Evolutionary conservation across 2,113 vertebrate genomes (phyloP).

Genomic region (Arizona elegans): DNA sequence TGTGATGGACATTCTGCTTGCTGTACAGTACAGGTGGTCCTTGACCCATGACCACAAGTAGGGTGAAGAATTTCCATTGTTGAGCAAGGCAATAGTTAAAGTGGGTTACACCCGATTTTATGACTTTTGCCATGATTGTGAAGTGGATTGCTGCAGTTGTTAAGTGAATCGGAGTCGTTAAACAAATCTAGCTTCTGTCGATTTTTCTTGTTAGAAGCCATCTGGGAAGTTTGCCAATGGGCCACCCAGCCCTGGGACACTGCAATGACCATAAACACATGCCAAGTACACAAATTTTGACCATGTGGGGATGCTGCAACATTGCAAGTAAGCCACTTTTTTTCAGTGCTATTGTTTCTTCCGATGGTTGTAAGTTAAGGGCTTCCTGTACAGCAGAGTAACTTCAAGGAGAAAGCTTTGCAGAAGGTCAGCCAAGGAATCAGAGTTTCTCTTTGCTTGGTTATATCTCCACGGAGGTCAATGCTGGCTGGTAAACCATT

Average conservation of each 20-base stretch:
- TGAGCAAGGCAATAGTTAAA: neutral
- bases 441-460: accelerated
- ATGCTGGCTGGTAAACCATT: neutral
- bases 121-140: neutral
- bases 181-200: neutral
- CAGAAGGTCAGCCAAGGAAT: neutral
- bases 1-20: neutral
- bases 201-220: neutral
- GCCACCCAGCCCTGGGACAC: neutral
- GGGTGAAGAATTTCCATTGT: neutral
- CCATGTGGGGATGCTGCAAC: neutral
- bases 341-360: neutral
- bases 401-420: neutral
- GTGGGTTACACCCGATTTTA: neutral
- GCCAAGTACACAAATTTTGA: neutral
- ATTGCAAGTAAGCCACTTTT: neutral
- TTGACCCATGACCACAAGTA: neutral
- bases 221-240: neutral
- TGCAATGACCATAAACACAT: neutral
- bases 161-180: neutral
- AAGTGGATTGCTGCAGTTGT: neutral
- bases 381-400: neutral
- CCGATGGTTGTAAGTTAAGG: neutral
- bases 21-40: neutral
- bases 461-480: neutral